Evolutionary conservation across 2,888 invertebrate species (phyloP).

Genomic region (Lamellibrachia satsuma): DNA sequence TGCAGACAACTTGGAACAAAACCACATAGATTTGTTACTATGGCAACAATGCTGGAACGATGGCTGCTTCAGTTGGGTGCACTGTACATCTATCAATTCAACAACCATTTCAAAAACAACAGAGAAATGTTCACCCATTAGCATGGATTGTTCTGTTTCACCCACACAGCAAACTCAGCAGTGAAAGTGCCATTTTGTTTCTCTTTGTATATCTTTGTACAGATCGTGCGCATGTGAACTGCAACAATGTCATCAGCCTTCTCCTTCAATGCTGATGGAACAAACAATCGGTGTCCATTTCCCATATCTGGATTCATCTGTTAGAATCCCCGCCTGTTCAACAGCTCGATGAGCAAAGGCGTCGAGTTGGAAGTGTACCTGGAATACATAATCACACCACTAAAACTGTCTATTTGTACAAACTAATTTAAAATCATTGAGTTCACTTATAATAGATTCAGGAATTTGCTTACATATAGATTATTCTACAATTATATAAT

Average conservation of each 20-base stretch:
- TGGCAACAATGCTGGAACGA: not conserved
- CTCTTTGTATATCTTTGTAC: not conserved
- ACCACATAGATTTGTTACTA: not conserved
- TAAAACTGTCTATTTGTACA: no score
- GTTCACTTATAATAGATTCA: no score
- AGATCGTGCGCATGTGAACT: not conserved
- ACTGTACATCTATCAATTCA: not conserved
- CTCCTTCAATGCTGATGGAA: not conserved
- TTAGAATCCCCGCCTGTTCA: slow-evolving; percentile 3
- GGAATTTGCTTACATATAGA: no score
- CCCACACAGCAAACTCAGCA: not conserved
- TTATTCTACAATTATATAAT: no score
- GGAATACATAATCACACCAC: not conserved
- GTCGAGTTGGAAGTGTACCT: slow-evolving; percentile 6
- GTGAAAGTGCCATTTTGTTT: not conserved
- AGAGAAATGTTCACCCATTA: not conserved
- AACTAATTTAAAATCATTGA: no score
- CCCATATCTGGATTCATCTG: not conserved
- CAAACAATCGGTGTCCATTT: not conserved
- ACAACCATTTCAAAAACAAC: not conserved
- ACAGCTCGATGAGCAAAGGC: not conserved
- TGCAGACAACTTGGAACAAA: not conserved
- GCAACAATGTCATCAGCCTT: not conserved
- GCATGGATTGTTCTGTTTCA: not conserved
- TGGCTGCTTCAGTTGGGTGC: not conserved